Base-by-base conservation (phyloP, 2,888 invertebrate species). In the Odontothrips loti region DNA sequence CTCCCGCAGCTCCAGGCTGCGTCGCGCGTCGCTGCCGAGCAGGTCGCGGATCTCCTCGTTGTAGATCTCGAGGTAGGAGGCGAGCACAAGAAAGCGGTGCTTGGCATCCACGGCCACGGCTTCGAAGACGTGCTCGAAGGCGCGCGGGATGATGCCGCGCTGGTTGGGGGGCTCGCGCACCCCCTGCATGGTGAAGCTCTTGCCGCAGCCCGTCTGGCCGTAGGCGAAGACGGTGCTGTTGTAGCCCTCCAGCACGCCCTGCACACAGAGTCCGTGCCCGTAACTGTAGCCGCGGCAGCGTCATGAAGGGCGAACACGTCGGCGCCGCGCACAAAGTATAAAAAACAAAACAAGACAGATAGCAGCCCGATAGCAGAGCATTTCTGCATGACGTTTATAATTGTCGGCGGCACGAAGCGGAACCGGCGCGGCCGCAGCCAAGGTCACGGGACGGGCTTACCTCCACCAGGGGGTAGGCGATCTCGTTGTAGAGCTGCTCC, bases 161-260 rank as follows among this genome's bases (percentile, higher is more conserved):
- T 85, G 85, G 15, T 87, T 83, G 0, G 86, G 84, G 0, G 90
- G 89, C 80, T 89, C 87, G 1, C 87, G 84, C 47, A 90, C 87
- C 12, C 95, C 96, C 86, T 95, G 95, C 96, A 97, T 97, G 17
- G 95, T 94, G 86, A 93, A 95, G 0, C 95, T 95, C 87, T 96
- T 97, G 0, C 96, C 96, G 86, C 96, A 95, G 0, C 96, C 96
- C 0, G 96, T 96, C 88, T 96, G 96, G 0, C 96, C 96, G 86
- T 97, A 97, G 0, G 96, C 96, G 87, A 97, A 96, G 81, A 97
- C 95, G 0, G 96, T 96, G 27, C 95, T 95, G 88, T 96, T 97
- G 89, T 96, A 96, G 0, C 96, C 96, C 86, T 96, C 96, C 81
- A 96, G 90, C 0, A 96, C 95, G 82, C 95, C 95, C 90, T 93